Evolutionary conservation across 2,888 invertebrate genomes (phyloP), one percentile per base, ranked within the genome.

Genomic region (Microplitis deprimator): DNA sequence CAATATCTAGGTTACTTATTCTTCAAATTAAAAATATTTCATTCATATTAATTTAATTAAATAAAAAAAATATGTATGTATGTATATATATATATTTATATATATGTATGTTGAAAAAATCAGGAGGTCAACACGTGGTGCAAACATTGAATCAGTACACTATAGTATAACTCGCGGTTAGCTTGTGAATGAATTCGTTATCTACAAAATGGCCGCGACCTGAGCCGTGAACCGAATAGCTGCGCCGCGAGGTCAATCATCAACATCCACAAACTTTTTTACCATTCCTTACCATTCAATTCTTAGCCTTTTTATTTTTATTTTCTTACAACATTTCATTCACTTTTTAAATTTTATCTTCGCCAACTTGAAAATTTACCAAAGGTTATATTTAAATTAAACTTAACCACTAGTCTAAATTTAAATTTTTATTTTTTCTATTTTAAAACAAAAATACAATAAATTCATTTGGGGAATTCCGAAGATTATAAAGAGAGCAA

Each of bases 161-260:
- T 62, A 65, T 29, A 65, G 10, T 50, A 29, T 39, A 39, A 40
- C 13, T 10, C 68, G 38, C 59, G 38, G 10, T 73, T 79, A 62
- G 79, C 78, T 86, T 84, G 84, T 87, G 86, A 87, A 87, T 87
- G 86, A 86, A 79, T 85, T 83, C 84, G 84, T 86, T 87, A 87
- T 87, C 87, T 71, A 79, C 79, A 81, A 82, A 82, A 81, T 80
- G 83, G 82, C 83, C 83, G 81, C 79, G 84, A 85, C 83, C 83
- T 80, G 81, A 81, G 82, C 82, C 81, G 79, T 82, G 85, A 86
- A 85, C 84, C 81, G 81, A 13, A 50, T 81, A 78, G 67, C 62
- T 71, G 65, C 62, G 39, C 75, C 50, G 68, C 50, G 68, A 68
- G 68, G 68, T 68, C 68, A 68, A 68, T 68, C 68, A 40, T 68